These are phyloP conservation scores for Halictus quadricinctus DNA, from an alignment of 2,888 invertebrate species.

Conservation along the genomic window DNA sequence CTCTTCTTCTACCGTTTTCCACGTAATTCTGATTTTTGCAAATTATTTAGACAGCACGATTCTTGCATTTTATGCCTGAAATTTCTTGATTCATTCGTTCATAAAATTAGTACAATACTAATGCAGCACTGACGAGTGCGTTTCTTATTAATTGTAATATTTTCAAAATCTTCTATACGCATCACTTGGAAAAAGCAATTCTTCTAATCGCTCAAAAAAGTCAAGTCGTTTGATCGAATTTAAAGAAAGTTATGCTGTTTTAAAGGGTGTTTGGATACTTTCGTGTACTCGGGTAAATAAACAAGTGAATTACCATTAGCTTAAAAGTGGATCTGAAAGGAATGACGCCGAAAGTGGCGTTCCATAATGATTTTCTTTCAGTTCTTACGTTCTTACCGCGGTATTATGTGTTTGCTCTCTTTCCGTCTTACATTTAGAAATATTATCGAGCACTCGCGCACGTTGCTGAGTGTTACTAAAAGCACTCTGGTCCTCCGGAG, in stretches of 20 bases:
- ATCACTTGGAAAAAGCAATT: too few relatives aligned
- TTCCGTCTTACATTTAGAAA: constrained; percentile 3
- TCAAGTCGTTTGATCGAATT: too few relatives aligned
- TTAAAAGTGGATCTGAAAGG: background rate
- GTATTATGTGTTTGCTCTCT: constrained; percentile 11
- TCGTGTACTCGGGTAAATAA: too few relatives aligned
- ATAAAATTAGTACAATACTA: background rate
- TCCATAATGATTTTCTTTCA: constrained; percentile 6
- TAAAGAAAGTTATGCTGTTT: too few relatives aligned
- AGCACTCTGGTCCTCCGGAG: constrained; percentile 2
- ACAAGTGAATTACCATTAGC: background rate
- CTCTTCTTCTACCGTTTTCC: background rate
- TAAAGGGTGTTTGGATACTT: too few relatives aligned
- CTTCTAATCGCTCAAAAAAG: too few relatives aligned
- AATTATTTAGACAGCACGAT: background rate
- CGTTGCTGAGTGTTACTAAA: background rate
- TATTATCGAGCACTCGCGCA: constrained; percentile 1
- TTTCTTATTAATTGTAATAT: too few relatives aligned
- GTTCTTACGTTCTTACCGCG: background rate
- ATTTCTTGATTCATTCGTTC: background rate
- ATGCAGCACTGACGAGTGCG: too few relatives aligned
- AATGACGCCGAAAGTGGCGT: background rate
- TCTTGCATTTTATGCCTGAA: background rate
- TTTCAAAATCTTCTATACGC: too few relatives aligned
- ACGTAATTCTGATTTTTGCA: background rate